Base-by-base conservation (phyloP, 1,140 invertebrate genomes). In the Caenorhabditis briggsae region DNA sequence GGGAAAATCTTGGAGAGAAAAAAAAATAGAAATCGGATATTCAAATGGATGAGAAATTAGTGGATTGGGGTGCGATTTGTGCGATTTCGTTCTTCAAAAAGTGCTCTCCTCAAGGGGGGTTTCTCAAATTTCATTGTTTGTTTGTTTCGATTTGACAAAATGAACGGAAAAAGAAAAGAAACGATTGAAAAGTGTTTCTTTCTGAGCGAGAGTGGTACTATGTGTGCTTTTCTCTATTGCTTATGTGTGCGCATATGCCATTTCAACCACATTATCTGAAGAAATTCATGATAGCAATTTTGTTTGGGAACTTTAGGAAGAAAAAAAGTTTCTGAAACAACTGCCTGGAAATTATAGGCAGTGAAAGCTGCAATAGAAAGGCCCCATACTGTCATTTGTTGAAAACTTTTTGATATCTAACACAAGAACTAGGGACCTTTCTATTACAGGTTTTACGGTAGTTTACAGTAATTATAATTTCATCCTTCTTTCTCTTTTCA, bases 201-300 rank as follows among this genome's bases (percentile, higher is more conserved):
- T 70, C 46, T 16, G 50, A 53, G 12, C 16, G 33, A 33, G 33
- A 33, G 33, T 1, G 33, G 50, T 53, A 11, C 2, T 14, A 9
- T 61, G 64, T 70, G 64, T 70, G 64, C 64, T 70, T 70, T 70
- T 70, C 64, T 46, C 64, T 43, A 16, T 48, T 70, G 61, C 12
- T 11, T 33, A n/a, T 41, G 23, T 70, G 64, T 70, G 64, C 46
- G 64, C 41, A 46, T 70, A 70, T 70, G 33, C 64, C 64, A 70
- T 70, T 48, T 18, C 64, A 64, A 70, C 23, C 64, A 48, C n/a
- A 70, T 70, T 70, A 64, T 41, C 12, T 33, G 11, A 41, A 33
- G 33, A 41, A 41, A 16, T 64, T 9, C 23, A 9, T 59, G 8
- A 59, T 59, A n/a, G 12, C 33, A 46, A 46, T 70, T 46, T 70